phyloP scores from a whole-genome alignment of 35 echinoderm and acorn worm species.

The Ophiothrix spiculata region DNA sequence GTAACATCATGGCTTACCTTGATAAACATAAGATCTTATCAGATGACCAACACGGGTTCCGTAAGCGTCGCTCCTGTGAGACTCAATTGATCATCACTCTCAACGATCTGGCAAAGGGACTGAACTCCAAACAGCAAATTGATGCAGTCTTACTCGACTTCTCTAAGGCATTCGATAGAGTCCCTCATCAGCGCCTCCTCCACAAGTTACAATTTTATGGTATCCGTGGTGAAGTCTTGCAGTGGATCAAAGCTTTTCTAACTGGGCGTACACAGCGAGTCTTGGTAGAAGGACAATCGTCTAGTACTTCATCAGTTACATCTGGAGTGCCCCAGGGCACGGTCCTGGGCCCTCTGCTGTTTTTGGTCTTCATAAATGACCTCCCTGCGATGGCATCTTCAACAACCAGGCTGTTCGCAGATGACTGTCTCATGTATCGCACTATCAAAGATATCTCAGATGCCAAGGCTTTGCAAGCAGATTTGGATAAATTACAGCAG shows the following conservation, averaged over 20 bases:
- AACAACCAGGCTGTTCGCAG: no score
- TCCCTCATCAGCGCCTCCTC: not conserved
- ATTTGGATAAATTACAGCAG: no score
- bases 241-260: conserved; percentile 38
- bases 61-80: conserved; percentile 19
- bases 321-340: conserved; percentile 33
- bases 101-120: conserved; percentile 24
- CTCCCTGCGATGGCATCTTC: no score
- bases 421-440: no score
- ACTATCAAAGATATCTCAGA: no score
- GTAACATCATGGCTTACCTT: not conserved
- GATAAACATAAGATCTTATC: conserved; percentile 10
- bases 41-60: conserved; percentile 15
- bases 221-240: conserved; percentile 11
- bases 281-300: conserved; percentile 26
- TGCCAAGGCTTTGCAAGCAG: no score
- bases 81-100: conserved; percentile 10
- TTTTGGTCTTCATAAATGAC: no score
- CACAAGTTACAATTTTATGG: conserved; percentile 31
- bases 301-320: not conserved
- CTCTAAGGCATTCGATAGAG: no score
- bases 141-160: no score
- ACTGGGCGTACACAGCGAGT: conserved; percentile 10
- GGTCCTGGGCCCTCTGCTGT: no score
- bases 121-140: not conserved